A percentile compares a stretch with the other conserved stretches of the same genome.
Evolutionary conservation across 2,797 vertebrate species (phyloP).

Genomic region (Pantherophis vulpinus): DNA sequence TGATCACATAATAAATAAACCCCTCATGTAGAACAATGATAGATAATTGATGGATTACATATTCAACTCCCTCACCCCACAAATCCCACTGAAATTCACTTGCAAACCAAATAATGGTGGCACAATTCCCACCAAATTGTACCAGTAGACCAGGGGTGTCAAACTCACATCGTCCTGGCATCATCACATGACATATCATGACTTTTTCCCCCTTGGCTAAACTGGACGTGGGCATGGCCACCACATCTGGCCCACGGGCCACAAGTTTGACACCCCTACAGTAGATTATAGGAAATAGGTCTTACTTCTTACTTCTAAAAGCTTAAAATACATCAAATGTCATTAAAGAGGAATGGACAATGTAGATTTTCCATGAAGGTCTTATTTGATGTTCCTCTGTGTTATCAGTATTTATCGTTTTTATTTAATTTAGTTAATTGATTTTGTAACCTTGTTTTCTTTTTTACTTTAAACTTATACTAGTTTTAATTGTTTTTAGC

Average conservation of each 20-base stretch:
- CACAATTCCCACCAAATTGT: neutral
- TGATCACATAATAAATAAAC: neutral
- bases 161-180: too few species aligned
- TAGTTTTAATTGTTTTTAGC: neutral
- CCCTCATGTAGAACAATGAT: neutral
- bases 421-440: neutral
- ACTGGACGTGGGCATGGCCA: too few species aligned
- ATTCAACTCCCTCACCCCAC: neutral
- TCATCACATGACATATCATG: too few species aligned
- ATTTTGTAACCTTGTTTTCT: neutral
- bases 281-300: neutral
- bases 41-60: neutral
- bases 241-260: fast-evolving
- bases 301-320: neutral
- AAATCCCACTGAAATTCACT: neutral
- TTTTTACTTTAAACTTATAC: neutral
- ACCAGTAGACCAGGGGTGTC: neutral
- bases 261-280: neutral
- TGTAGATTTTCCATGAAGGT: neutral
- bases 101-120: neutral
- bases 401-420: neutral
- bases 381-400: neutral
- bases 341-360: neutral
- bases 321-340: neutral
- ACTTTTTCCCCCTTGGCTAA: too few species aligned